Percentiles rank a stretch among this genome's conserved stretches.
Conservation (phyloP, 2,888 invertebrate species). For the Drosophila demipolita region DNA sequence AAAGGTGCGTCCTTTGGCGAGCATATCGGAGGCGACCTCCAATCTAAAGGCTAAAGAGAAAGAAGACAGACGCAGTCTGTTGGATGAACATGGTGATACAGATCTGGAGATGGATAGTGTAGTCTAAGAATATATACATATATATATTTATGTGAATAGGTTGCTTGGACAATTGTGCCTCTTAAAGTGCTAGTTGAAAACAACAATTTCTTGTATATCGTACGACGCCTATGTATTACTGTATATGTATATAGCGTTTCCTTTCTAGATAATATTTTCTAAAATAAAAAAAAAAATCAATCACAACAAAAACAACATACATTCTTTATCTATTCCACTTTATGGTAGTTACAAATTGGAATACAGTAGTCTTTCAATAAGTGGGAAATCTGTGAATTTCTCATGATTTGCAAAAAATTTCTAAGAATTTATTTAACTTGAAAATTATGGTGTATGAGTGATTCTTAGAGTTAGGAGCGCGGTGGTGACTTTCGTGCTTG, state of each 20-base stretch:
- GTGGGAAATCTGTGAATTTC: background rate
- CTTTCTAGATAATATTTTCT: slow-evolving; percentile 37
- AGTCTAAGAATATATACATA: slow-evolving; percentile 54
- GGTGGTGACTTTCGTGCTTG: slow-evolving; percentile 17
- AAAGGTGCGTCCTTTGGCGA: slow-evolving; percentile 75
- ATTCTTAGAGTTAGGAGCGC: background rate
- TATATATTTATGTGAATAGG: slow-evolving; percentile 41
- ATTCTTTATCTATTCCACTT: background rate
- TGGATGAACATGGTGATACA: slow-evolving; percentile 76
- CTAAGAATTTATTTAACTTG: background rate
- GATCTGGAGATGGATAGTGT: slow-evolving; percentile 80
- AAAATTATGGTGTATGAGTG: background rate
- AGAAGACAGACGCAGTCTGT: slow-evolving; percentile 69
- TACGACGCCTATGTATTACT: slow-evolving; percentile 6
- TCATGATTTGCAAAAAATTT: background rate
- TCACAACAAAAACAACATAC: background rate
- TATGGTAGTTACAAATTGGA: background rate
- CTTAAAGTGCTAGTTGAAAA: slow-evolving; percentile 32
- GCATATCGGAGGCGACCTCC: slow-evolving; percentile 57
- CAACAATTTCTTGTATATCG: slow-evolving; percentile 17
- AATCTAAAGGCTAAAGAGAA: slow-evolving; percentile 36
- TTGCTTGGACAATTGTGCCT: slow-evolving; percentile 58
- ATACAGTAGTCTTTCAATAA: background rate
- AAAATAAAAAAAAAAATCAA: slow-evolving; percentile 18
- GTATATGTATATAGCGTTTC: slow-evolving; percentile 52